A percentile compares a stretch with the other conserved stretches of the same genome.
Conservation (phyloP, 2,113 vertebrate species). For the Atherinomorus stipes region DNA sequence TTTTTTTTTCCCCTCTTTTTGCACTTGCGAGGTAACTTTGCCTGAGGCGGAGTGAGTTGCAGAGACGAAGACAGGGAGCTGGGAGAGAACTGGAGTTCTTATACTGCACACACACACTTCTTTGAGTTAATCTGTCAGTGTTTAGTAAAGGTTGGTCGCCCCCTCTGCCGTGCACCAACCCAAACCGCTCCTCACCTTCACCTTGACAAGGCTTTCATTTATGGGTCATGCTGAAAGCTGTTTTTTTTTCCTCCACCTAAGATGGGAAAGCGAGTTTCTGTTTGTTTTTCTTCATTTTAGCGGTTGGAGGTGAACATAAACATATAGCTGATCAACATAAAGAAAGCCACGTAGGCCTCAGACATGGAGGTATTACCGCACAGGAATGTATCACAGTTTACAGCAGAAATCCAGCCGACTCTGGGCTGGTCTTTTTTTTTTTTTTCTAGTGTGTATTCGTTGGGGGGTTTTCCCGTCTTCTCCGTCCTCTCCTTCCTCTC, state of each 20-base stretch:
- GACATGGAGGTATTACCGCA: background rate
- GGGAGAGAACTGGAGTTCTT: background rate
- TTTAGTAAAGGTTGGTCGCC: constrained; percentile 59
- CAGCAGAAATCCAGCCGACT: constrained; percentile 26
- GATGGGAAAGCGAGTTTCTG: background rate
- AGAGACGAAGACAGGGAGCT: background rate
- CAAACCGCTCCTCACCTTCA: constrained; percentile 24
- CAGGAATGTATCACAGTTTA: background rate
- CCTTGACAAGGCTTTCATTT: constrained; percentile 63
- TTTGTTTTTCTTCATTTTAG: constrained; percentile 49
- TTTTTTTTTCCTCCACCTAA: constrained; percentile 22
- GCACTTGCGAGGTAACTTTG: constrained; percentile 4
- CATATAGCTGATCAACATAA: constrained; percentile 4
- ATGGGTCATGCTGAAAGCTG: constrained; percentile 14
- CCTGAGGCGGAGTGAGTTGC: constrained; percentile 19
- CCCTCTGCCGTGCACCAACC: constrained; percentile 16
- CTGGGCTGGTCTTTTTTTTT: constrained; percentile 10
- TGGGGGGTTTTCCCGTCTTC: constrained; percentile 35
- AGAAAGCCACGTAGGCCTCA: constrained; percentile 6
- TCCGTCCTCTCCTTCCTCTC: background rate
- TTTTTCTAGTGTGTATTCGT: background rate
- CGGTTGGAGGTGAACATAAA: background rate
- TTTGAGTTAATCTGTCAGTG: constrained; percentile 49
- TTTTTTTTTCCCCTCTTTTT: background rate
- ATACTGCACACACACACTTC: constrained; percentile 18